Conservation (phyloP, 2,888 invertebrate genomes). For the Horisme vitalbata region DNA sequence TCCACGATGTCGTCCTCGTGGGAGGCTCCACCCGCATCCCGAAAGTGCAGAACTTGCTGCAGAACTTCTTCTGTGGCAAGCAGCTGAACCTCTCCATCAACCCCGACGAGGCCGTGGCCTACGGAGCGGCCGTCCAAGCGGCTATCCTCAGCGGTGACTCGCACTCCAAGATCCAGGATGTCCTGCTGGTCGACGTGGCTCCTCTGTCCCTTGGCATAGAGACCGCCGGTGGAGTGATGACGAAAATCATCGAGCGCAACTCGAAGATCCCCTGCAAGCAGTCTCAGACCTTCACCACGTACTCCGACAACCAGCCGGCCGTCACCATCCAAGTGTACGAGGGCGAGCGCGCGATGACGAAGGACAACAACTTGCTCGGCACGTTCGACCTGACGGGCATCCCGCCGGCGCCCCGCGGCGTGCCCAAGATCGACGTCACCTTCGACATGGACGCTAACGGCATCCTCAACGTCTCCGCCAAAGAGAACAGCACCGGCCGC, state of each 20-base stretch:
- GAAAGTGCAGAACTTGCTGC: conserved; percentile 86
- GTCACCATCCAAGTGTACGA: conserved; percentile 22
- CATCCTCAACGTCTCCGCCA: conserved; percentile 19
- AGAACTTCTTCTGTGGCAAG: conserved; percentile 80
- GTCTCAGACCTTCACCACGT: conserved; percentile 62
- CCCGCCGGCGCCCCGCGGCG: conserved; percentile 16
- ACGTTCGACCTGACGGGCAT: conserved; percentile 21
- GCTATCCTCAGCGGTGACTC: conserved; percentile 84
- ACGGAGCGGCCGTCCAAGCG: conserved; percentile 66
- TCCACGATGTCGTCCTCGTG: conserved; percentile 85
- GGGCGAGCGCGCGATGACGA: conserved; percentile 21
- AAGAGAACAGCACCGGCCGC: conserved; percentile 23
- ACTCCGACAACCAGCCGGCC: conserved; percentile 22
- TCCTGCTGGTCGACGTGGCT: conserved; percentile 39
- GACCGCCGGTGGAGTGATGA: conserved; percentile 87
- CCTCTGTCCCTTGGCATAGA: conserved; percentile 55
- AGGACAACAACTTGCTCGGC: conserved; percentile 19
- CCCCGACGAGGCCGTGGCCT: conserved; percentile 86
- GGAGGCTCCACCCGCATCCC: conserved; percentile 89
- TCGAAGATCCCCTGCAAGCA: conserved; percentile 85
- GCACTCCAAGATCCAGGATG: conserved; percentile 80
- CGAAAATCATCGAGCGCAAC: conserved; percentile 85
- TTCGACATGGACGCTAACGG: conserved; percentile 21
- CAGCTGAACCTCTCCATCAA: conserved; percentile 41
- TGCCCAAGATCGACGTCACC: conserved; percentile 21